These are phyloP conservation scores for Acridotheres tristis DNA, from an alignment of 2,797 vertebrate species.

Conservation along the genomic window DNA sequence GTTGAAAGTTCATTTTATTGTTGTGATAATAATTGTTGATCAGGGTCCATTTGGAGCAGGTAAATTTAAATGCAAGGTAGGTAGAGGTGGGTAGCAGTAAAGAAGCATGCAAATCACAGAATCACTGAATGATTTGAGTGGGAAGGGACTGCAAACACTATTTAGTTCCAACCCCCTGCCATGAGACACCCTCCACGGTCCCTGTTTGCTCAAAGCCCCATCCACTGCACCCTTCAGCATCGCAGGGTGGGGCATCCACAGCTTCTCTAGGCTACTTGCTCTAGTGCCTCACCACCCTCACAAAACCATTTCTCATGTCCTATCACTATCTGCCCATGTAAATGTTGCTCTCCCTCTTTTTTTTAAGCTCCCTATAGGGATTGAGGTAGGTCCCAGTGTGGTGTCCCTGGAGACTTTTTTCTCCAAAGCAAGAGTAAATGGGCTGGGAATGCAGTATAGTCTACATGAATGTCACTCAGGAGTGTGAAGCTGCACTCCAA, in stretches of 20 bases:
- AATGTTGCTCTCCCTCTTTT: neutral
- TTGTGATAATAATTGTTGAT: slow-evolving; percentile 30
- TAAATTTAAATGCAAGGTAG: neutral
- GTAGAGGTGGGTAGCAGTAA: neutral
- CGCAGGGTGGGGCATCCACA: neutral
- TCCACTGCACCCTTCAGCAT: neutral
- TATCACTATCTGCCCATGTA: neutral
- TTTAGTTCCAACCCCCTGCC: neutral
- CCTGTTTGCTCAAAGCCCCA: neutral
- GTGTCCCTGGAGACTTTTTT: neutral
- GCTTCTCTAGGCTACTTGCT: neutral
- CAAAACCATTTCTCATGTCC: neutral
- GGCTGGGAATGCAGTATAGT: neutral
- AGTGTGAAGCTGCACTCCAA: neutral
- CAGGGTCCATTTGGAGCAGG: neutral
- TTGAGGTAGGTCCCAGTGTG: neutral
- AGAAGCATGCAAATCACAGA: neutral
- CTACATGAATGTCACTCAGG: neutral
- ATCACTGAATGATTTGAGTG: too few relatives aligned
- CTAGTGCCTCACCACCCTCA: neutral
- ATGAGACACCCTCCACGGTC: neutral
- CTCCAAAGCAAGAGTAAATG: neutral
- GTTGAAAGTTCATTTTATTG: slow-evolving; percentile 5
- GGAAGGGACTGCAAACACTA: neutral
- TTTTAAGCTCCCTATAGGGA: too few relatives aligned